A percentile compares a stretch with the other conserved stretches of the same genome.
These are phyloP conservation scores for Cyclura pinguis DNA, from an alignment of 2,797 vertebrate genomes.

Conservation along the genomic window DNA sequence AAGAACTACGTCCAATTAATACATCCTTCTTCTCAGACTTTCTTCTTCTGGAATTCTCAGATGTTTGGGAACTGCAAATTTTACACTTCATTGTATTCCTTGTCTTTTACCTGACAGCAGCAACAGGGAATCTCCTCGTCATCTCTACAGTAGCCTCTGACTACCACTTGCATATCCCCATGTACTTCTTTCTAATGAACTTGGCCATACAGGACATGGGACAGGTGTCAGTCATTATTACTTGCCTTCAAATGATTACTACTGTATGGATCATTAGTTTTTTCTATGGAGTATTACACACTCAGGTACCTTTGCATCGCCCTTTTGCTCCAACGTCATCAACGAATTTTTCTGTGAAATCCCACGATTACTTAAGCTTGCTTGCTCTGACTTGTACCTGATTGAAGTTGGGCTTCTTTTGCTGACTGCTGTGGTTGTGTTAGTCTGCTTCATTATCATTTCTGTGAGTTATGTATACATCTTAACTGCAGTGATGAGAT, in stretches of 20 bases:
- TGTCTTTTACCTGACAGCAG: background rate
- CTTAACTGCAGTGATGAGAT: no score
- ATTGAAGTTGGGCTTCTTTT: background rate
- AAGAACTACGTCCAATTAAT: background rate
- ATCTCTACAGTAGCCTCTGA: background rate
- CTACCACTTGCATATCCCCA: background rate
- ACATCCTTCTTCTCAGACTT: background rate
- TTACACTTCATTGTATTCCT: background rate
- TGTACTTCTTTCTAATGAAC: background rate
- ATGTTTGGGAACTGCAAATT: background rate
- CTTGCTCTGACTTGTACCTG: background rate
- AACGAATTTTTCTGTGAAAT: no score
- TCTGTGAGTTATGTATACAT: no score
- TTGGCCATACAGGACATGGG: background rate
- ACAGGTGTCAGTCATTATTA: background rate
- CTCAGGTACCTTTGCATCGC: no score
- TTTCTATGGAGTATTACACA: no score
- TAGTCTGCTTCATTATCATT: no score
- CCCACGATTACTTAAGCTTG: background rate
- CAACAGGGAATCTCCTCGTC: background rate
- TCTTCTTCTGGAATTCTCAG: conserved; percentile 3
- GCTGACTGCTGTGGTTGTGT: background rate
- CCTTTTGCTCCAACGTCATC: no score
- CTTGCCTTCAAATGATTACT: no score
- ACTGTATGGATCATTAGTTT: no score